Base-by-base conservation (phyloP, 1,140 invertebrate genomes). In the Arctopsyche grandis region DNA sequence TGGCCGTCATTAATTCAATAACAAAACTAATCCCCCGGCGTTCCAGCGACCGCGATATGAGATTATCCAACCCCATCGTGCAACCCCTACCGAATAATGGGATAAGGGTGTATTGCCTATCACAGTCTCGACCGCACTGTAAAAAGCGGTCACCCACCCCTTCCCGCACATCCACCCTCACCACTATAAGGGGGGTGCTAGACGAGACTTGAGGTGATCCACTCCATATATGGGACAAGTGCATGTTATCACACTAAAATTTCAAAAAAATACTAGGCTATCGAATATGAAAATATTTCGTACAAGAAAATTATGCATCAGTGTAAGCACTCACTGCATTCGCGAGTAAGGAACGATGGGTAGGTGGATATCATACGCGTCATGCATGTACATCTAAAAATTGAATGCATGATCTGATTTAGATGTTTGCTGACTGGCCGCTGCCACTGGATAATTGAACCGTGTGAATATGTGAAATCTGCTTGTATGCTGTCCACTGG, bases 31-130 rank as follows among this genome's bases (percentile, higher is more conserved):
- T 78, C 69, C 77, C n/a, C 69, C 52, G 10, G 60, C 52, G 73
- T 21, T 44, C 29, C 44, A 46, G 43, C 52, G 48, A 48, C 52
- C 22, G 24, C 66, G 69, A 71, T 71, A 78, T 70, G 77, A 78
- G 77, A 78, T 78, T 71, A 78, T 78, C 77, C 74, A 29, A 29
- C 26, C 26, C 56, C 26, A 76, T 58, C 48, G 14, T 19, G 4
- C 73, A 60, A 58, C 69, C 77, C 77, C 48, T 22, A n/a, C 29
- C 14, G 46, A n/a, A 71, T 78, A 78, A 78, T 78, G 48, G 77
- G 77, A 78, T 78, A 78, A 78, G 77, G 77, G 77, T 70, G 76
- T 70, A 70, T 70, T 78, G 76, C 76, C 76, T 78, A 78, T 78
- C 75, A 77, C 22, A 38, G 76, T 48, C 63, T 63, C 58, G 56